A percentile compares a stretch with the other conserved stretches of the same genome.
Evolutionary conservation across 1,140 invertebrate species (phyloP).

Genomic region (Eulimnadia texana): DNA sequence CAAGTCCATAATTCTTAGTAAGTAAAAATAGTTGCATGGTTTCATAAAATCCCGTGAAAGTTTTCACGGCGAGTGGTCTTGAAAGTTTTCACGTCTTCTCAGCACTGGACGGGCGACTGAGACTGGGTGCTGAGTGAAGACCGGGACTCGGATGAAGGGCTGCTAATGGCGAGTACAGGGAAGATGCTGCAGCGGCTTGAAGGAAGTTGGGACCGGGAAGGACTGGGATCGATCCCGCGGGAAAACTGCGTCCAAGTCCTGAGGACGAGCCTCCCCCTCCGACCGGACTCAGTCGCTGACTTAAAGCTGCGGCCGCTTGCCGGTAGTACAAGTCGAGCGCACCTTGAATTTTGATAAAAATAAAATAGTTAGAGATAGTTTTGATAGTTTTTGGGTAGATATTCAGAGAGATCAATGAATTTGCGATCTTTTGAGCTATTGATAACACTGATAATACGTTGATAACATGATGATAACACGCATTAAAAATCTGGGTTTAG

Average conservation of each 20-base stretch:
- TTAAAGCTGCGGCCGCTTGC: slow-evolving; percentile 13
- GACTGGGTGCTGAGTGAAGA: not conserved
- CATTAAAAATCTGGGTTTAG: too few species aligned
- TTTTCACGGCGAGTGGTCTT: not conserved
- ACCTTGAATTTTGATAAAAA: slow-evolving; percentile 8
- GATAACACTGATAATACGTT: too few species aligned
- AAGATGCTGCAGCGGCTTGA: not conserved
- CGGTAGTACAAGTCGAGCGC: slow-evolving; percentile 15
- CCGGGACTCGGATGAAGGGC: not conserved
- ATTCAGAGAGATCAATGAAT: too few species aligned
- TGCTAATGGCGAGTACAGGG: not conserved
- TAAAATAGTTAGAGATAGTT: not conserved
- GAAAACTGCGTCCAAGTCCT: not conserved
- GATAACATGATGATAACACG: too few species aligned
- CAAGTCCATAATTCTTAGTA: too few species aligned
- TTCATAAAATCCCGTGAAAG: too few species aligned
- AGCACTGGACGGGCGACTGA: slow-evolving; percentile 13
- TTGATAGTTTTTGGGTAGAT: too few species aligned
- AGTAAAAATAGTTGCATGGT: too few species aligned
- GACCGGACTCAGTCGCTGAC: slow-evolving; percentile 1
- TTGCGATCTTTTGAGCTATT: too few species aligned
- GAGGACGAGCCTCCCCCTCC: not conserved
- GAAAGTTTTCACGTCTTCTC: slow-evolving; percentile 11
- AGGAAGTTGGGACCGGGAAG: slow-evolving; percentile 1
- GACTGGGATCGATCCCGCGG: not conserved